Conservation (phyloP, 2,888 invertebrate species). For the Hemaris fuciformis region DNA sequence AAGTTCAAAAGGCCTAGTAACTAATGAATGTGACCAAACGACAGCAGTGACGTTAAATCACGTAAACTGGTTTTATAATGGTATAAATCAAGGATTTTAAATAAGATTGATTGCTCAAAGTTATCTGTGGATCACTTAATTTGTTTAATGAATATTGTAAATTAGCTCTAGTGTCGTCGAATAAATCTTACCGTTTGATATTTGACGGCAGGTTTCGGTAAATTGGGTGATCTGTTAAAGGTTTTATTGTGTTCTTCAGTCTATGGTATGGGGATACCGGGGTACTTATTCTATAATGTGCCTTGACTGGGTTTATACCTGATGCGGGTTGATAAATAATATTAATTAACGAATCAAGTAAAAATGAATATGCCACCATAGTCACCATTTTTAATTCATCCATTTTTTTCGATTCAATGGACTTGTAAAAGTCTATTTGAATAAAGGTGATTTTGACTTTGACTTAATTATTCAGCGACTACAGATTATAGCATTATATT, state of each 20-base stretch:
- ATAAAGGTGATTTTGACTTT: no score
- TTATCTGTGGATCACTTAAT: not conserved
- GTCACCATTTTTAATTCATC: no score
- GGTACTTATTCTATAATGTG: no score
- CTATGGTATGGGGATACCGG: no score
- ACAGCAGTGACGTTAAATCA: not conserved
- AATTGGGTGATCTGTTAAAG: not conserved
- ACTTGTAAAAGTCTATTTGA: no score
- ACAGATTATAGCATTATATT: no score
- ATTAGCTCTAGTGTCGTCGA: not conserved
- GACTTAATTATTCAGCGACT: no score
- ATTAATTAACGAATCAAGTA: no score
- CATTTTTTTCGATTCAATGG: no score
- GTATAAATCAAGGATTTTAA: conserved; percentile 8
- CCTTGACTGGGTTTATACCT: no score
- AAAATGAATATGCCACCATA: no score
- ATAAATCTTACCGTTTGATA: not conserved
- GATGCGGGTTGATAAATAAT: no score
- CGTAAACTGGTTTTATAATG: not conserved
- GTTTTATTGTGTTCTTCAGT: not conserved
- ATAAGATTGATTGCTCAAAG: not conserved
- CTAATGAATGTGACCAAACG: not conserved
- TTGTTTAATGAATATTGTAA: not conserved
- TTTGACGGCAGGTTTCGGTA: not conserved
- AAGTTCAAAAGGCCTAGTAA: not conserved